A percentile compares a stretch with the other conserved stretches of the same genome.
These are phyloP conservation scores for Didymodactylos carnosus DNA, from an alignment of 2,888 invertebrate species.

Conservation along the genomic window DNA sequence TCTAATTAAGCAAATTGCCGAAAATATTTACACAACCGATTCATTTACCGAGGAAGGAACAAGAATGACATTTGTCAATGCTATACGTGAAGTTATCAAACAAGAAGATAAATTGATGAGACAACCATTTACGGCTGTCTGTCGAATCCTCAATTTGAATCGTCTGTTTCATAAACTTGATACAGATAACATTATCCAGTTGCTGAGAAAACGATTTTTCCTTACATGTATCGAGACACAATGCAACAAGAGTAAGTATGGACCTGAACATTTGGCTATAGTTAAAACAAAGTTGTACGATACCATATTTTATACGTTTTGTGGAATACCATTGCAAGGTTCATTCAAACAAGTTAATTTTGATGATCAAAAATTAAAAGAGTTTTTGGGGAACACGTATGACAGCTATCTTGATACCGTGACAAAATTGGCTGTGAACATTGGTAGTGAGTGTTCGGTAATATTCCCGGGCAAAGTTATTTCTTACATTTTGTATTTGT, in stretches of 20 bases:
- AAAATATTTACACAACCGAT: neutral
- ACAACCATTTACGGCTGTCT: neutral
- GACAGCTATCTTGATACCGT: neutral
- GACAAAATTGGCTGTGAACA: neutral
- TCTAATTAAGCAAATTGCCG: neutral
- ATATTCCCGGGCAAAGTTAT: neutral
- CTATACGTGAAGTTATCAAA: neutral
- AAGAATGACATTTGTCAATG: neutral
- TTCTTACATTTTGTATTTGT: neutral
- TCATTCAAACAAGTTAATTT: neutral
- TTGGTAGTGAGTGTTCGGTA: neutral
- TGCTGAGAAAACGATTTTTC: neutral
- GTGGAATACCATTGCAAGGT: neutral
- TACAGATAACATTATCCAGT: neutral
- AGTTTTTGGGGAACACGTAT: neutral
- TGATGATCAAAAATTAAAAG: neutral
- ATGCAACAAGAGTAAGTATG: neutral
- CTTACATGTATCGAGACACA: neutral
- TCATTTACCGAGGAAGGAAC: neutral
- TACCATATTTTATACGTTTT: neutral
- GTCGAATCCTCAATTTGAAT: neutral
- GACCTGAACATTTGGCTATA: neutral
- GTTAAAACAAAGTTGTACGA: neutral
- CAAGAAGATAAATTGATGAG: neutral
- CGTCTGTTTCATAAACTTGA: neutral